Evolutionary conservation across 2,888 invertebrate species (phyloP), one percentile per base, ranked within the genome.

Genomic region (Stramonita haemastoma): DNA sequence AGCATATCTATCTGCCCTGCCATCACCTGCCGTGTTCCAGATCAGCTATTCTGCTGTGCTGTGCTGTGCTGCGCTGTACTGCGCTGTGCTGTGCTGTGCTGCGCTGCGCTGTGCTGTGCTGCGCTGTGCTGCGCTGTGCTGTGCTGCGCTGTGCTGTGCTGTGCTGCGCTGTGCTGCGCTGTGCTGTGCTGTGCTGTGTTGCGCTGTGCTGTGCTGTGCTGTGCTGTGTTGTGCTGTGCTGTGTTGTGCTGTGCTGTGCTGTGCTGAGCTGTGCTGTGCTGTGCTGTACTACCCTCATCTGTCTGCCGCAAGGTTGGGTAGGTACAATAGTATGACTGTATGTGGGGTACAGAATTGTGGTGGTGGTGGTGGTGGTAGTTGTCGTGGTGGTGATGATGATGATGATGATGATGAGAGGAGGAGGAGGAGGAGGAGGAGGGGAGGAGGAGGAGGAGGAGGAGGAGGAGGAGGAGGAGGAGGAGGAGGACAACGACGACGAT

Each of bases 111-210:
- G 73, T n/a, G 29, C n/a, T 73, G 73, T 73, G 73, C 73, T 73
- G 73, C n/a, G 73, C 73, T n/a, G 73, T n/a, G n/a, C 73, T n/a
- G 73, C n/a, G 73, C 73, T 29, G 29, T 73, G 73, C n/a, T 73
- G 73, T 73, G 73, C 73, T 73, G 73, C n/a, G 73, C 73, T 11
- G 73, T 73, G n/a, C 73, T 73, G 73, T 73, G n/a, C 26, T 73
- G 73, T n/a, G 29, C 73, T 73, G 73, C n/a, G 73, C 73, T 73
- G 73, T 73, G 73, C n/a, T n/a, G 73, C n/a, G 73, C 73, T 73
- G 73, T n/a, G 73, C 73, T 73, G 73, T 73, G 29, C 73, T 73
- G 73, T 73, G 73, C 11, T 73, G 73, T 73, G 73, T n/a, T 73
- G 73, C n/a, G 73, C 73, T n/a, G 73, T 73, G 73, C 73, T n/a